Base-by-base conservation (phyloP, 2,113 vertebrate genomes). In the Pao palembangensis region DNA sequence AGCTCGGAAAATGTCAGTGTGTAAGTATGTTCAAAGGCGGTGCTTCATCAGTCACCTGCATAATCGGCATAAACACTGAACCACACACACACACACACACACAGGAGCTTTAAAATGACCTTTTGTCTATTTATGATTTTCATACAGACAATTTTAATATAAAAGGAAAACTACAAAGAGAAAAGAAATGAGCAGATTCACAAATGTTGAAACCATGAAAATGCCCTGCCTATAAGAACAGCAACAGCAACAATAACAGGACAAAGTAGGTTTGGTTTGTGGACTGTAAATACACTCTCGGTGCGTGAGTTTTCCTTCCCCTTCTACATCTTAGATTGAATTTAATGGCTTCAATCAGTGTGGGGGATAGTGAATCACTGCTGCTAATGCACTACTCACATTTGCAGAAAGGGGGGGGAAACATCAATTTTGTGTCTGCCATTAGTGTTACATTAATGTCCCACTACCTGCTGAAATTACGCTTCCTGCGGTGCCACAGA, bases 321-420 rank as follows among this genome's bases (percentile, higher is more conserved):
- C 63, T 64, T 75, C 25, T 59, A 47, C 65, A 68, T 70, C 51
- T 74, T 79, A 75, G 83, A 82, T 86, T 82, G 78, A 70, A 81
- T 85, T 72, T 82, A 85, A 88, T 82, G 75, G 76, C 76, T 78
- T 71, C 77, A 83, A 75, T 88, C 84, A 82, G 61, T 46, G 58
- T 18, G n/a, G 52, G 25, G 49, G 51, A 71, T 31, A 34, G 71
- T 61, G 78, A 51, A 59, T 80, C 65, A 73, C 80, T 64, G 75
- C 67, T 58, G 75, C 72, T 83, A 78, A 86, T 85, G 84, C 82
- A 86, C 69, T 74, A 51, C 69, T 71, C 44, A 17, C 63, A 69
- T 76, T 67, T 79, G 67, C 73, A 78, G 74, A 62, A 74, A 49
- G 55, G 31, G 58, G 68, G 57, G 58, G 67, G 34, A 71, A 70